phyloP scores from a whole-genome alignment of 2,113 vertebrate genomes.

The Stomatorhinus ivindoensis region DNA sequence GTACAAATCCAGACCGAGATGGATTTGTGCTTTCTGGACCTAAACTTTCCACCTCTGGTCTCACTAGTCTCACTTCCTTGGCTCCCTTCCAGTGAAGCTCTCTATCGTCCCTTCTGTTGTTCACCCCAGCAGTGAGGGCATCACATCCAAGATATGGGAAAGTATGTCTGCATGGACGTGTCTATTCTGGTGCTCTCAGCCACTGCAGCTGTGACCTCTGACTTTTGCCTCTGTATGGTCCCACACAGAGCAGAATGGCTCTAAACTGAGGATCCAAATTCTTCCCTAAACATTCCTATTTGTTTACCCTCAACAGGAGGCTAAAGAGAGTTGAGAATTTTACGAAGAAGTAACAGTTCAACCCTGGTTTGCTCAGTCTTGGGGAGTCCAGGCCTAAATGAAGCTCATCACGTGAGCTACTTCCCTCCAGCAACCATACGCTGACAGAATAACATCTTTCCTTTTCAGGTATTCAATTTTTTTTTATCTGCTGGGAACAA shows the following conservation, averaged over 20 bases:
- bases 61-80: background rate
- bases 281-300: background rate
- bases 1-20: background rate
- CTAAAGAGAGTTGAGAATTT: background rate
- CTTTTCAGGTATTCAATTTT: background rate
- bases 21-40: background rate
- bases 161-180: background rate
- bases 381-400: background rate
- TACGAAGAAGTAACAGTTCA: background rate
- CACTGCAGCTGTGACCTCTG: background rate
- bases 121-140: background rate
- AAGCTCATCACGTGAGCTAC: background rate
- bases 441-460: background rate
- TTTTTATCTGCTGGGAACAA: background rate
- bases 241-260: background rate
- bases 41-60: background rate
- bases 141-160: background rate
- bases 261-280: background rate
- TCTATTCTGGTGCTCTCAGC: background rate
- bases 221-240: background rate
- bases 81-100: background rate
- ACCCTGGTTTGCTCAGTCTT: background rate
- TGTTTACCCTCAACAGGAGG: background rate
- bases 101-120: background rate
- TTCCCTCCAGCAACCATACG: background rate